These are phyloP conservation scores for Xestia sexstrigata DNA, from an alignment of 2,888 invertebrate genomes.

Conservation along the genomic window DNA sequence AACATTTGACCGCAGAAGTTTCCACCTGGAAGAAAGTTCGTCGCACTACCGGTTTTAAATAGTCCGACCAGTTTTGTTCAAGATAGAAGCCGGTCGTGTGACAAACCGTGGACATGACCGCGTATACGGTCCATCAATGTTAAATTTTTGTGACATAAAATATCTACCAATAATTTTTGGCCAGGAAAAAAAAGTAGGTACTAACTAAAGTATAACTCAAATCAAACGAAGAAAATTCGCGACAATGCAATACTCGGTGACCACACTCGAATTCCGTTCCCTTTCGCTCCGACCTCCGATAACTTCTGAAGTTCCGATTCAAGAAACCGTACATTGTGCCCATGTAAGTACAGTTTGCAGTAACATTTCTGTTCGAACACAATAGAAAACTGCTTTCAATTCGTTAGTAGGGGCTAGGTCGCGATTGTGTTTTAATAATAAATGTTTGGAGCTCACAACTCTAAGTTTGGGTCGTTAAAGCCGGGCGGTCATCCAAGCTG, in stretches of 20 bases:
- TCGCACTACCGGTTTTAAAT: too few relatives aligned
- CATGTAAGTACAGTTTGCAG: background rate
- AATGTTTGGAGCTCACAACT: slow-evolving; percentile 73
- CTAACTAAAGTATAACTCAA: background rate
- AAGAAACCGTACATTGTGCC: slow-evolving; percentile 17
- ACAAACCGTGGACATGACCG: background rate
- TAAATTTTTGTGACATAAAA: background rate
- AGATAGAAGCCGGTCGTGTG: background rate
- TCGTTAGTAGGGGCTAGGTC: slow-evolving; percentile 63
- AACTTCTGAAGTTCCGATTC: slow-evolving; percentile 21
- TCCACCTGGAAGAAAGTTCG: background rate
- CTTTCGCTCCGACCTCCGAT: background rate
- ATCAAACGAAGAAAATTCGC: background rate
- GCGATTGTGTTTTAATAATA: slow-evolving; percentile 78
- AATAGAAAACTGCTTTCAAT: slow-evolving; percentile 36
- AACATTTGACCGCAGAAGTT: background rate
- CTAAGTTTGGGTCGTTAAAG: slow-evolving; percentile 77
- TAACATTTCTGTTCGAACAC: slow-evolving; percentile 22
- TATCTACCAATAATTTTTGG: background rate
- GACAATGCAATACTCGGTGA: background rate
- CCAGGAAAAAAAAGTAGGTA: background rate
- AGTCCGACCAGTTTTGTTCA: background rate
- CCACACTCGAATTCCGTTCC: background rate
- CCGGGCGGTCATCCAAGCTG: slow-evolving; percentile 68
- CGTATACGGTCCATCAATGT: background rate